These are phyloP conservation scores for Mustela lutreola DNA, from an alignment of 2,113 vertebrate genomes.

Conservation along the genomic window DNA sequence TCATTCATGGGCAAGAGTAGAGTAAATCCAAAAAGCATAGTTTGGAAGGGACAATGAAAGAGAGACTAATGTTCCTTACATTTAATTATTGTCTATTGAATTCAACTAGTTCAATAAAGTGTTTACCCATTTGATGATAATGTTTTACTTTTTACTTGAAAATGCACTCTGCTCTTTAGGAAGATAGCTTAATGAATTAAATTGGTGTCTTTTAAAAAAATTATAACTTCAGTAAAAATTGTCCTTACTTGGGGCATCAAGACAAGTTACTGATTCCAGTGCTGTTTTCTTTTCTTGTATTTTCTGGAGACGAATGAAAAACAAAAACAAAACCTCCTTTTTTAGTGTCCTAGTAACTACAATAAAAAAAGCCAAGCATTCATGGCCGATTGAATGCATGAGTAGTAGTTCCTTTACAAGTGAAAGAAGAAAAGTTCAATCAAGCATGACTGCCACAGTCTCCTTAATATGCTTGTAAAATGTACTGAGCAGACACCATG, in stretches of 20 bases:
- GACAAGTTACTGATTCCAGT: constrained; percentile 17
- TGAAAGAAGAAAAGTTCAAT: constrained; percentile 69
- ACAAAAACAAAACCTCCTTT: constrained; percentile 29
- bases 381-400: constrained; percentile 53
- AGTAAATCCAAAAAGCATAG: not conserved
- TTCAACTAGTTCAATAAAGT: not conserved
- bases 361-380: constrained; percentile 75
- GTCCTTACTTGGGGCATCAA: not conserved
- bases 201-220: not conserved
- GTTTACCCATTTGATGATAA: not conserved
- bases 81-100: not conserved
- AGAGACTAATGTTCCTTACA: constrained; percentile 15
- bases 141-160: constrained; percentile 25
- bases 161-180: not conserved
- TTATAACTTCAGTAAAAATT: constrained; percentile 35
- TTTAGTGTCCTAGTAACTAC: constrained; percentile 75
- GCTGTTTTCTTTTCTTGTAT: constrained; percentile 34
- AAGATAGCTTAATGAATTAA: constrained; percentile 20
- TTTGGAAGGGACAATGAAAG: not conserved
- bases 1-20: not conserved
- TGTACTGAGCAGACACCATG: constrained; percentile 19
- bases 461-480: constrained; percentile 71
- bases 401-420: constrained; percentile 60
- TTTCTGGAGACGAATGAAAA: constrained; percentile 54
- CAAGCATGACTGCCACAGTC: constrained; percentile 55